Evolutionary conservation across 2,797 vertebrate genomes (phyloP).

Genomic region (Hemitrygon akajei): DNA sequence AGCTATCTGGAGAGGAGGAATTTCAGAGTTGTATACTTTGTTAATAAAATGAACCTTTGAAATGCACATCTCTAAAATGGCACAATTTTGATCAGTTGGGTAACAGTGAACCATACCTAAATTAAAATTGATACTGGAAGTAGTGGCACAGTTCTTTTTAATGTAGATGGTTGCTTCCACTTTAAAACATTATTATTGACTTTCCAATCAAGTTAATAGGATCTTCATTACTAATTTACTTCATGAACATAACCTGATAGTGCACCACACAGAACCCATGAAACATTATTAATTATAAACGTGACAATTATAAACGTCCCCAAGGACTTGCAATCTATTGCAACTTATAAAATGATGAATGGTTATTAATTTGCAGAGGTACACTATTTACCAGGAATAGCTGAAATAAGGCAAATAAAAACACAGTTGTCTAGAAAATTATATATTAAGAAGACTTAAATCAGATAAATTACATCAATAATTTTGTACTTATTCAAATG

Average conservation of each 20-base stretch:
- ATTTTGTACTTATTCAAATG: neutral
- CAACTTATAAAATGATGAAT: conserved; percentile 7
- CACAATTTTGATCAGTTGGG: neutral
- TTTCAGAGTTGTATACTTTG: too few species aligned
- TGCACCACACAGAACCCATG: conserved; percentile 20
- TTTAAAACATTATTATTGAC: conserved; percentile 10
- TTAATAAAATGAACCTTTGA: neutral
- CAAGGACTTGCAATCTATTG: neutral
- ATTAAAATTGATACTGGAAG: conserved; percentile 21
- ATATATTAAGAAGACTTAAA: neutral
- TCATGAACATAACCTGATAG: neutral
- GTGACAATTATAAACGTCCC: too few species aligned
- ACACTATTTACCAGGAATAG: neutral
- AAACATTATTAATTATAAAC: conserved; percentile 20
- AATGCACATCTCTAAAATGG: neutral
- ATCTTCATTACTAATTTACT: conserved; percentile 9
- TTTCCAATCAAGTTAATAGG: conserved; percentile 30
- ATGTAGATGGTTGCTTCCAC: neutral
- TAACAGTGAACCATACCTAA: neutral
- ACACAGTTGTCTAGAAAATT: neutral
- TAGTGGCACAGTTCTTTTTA: neutral
- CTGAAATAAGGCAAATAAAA: neutral
- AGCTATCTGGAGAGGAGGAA: too few species aligned
- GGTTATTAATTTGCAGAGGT: conserved; percentile 20
- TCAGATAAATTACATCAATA: too few species aligned